These are phyloP conservation scores for Eubucco bourcierii DNA, from an alignment of 2,113 vertebrate species.

Conservation along the genomic window DNA sequence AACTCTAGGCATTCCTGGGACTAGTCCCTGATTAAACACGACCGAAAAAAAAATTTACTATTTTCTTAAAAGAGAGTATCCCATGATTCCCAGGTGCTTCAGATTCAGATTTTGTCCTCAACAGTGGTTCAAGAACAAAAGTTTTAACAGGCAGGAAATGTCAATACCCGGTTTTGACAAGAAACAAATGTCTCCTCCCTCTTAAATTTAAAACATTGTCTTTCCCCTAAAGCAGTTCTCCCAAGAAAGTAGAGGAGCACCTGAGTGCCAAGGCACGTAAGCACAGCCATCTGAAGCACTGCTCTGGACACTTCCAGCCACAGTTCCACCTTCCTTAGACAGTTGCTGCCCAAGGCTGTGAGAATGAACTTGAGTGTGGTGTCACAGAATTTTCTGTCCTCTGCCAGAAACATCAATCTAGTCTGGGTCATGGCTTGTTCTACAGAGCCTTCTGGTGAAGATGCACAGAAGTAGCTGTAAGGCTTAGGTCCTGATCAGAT, in stretches of 20 bases:
- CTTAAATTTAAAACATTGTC: neutral
- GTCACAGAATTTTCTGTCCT: neutral
- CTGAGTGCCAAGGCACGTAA: neutral
- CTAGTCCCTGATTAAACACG: neutral
- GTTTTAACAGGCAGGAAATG: neutral
- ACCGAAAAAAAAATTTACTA: neutral
- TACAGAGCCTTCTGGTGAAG: neutral
- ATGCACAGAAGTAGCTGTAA: neutral
- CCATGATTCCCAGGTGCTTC: neutral
- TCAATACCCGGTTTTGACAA: neutral
- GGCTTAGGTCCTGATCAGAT: neutral
- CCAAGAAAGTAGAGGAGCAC: neutral
- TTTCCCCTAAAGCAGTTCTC: neutral
- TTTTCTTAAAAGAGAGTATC: neutral
- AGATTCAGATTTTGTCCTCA: neutral
- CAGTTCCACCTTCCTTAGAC: neutral
- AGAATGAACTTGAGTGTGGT: neutral
- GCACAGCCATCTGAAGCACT: neutral
- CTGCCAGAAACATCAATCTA: neutral
- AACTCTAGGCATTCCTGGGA: neutral
- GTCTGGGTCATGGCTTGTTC: neutral
- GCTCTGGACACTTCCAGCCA: neutral
- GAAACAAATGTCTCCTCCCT: neutral
- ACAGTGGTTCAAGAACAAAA: neutral
- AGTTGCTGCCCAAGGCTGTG: neutral